phyloP scores from a whole-genome alignment of 2,113 vertebrate species.

The zebrafish (Danio rerio) region DNA sequence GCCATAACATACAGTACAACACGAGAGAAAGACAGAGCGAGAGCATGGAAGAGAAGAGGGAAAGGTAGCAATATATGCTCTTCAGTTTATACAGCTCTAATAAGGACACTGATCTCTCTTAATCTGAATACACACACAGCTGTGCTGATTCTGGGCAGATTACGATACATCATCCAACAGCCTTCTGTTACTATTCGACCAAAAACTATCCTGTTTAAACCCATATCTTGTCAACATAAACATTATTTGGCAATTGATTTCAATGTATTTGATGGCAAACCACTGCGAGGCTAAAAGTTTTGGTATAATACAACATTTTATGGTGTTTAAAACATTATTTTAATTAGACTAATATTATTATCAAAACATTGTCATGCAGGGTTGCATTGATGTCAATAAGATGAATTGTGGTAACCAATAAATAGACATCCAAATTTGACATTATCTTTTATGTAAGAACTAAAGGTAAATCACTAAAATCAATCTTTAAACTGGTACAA shows the following conservation, averaged over 20 bases:
- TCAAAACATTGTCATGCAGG: not conserved
- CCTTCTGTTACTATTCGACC: conserved; percentile 4
- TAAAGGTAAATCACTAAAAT: not conserved
- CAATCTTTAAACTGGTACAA: not conserved
- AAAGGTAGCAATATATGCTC: conserved; percentile 3
- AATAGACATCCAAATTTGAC: not conserved
- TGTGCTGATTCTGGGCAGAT: conserved; percentile 30
- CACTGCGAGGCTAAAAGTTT: not conserved
- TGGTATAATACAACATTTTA: too few species aligned
- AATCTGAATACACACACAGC: conserved; percentile 39
- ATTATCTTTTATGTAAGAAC: not conserved
- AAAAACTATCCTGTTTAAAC: not conserved
- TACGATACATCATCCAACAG: conserved; percentile 32
- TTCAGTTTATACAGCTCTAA: conserved; percentile 23
- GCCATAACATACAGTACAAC: not conserved
- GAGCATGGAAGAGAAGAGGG: not conserved
- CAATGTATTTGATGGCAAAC: not conserved
- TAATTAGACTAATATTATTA: too few species aligned
- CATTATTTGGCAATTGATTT: not conserved
- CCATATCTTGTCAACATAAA: conserved; percentile 5
- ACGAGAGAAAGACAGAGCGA: not conserved
- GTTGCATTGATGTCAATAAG: not conserved
- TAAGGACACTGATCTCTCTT: conserved; percentile 43
- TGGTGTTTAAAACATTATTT: too few species aligned
- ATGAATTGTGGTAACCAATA: not conserved